Evolutionary conservation across 92 coral and sea anemone species (phyloP).

Genomic region (Porites cylindrica): DNA sequence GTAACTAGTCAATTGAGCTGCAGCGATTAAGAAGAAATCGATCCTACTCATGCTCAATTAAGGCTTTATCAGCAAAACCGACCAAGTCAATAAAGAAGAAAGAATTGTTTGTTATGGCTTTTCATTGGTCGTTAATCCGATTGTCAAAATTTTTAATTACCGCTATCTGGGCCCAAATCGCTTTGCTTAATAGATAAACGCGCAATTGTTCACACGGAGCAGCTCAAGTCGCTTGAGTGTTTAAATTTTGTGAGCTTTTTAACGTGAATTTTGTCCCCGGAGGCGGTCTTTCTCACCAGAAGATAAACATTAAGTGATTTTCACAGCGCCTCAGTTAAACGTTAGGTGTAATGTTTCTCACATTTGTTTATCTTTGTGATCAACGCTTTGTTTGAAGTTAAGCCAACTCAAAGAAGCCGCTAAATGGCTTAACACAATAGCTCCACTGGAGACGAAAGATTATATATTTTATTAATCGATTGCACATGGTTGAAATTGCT

Average conservation of each 20-base stretch:
- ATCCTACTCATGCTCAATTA: constrained; percentile 37
- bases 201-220: constrained; percentile 61
- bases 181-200: constrained; percentile 59
- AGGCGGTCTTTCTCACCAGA: constrained; percentile 39
- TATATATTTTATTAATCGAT: constrained; percentile 44
- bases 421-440: constrained; percentile 64
- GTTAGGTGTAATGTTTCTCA: constrained; percentile 48
- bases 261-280: constrained; percentile 18
- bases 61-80: constrained; percentile 44
- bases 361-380: constrained; percentile 61
- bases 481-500: constrained; percentile 25
- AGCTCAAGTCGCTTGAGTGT: constrained; percentile 21
- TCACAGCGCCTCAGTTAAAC: constrained; percentile 35
- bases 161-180: constrained; percentile 64
- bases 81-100: constrained; percentile 65
- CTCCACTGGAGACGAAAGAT: constrained; percentile 41
- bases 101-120: constrained; percentile 56
- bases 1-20: constrained; percentile 10
- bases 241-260: constrained; percentile 19
- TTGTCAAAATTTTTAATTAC: constrained; percentile 74
- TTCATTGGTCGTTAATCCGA: constrained; percentile 74
- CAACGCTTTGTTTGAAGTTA: constrained; percentile 61
- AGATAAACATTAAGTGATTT: constrained; percentile 57
- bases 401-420: constrained; percentile 71
- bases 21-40: constrained; percentile 44